Evolutionary conservation across 2,888 invertebrate genomes (phyloP).

Genomic region (Cerastis rubricosa): DNA sequence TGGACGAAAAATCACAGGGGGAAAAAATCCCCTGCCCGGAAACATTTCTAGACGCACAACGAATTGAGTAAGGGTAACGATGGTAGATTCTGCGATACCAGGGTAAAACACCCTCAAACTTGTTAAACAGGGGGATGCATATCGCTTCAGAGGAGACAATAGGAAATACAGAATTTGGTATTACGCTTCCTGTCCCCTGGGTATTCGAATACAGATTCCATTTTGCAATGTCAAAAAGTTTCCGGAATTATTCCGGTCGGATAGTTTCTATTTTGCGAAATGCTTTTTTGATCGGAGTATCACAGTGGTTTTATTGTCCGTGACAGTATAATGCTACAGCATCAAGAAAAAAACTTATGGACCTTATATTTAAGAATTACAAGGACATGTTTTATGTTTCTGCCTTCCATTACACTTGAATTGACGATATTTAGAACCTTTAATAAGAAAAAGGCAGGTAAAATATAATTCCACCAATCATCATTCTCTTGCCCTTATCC

Average conservation of each 20-base stretch:
- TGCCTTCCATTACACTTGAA: not conserved
- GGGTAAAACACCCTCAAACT: conserved; percentile 61
- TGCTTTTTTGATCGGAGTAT: conserved; percentile 20
- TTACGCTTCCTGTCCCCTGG: conserved; percentile 57
- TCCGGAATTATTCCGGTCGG: conserved; percentile 41
- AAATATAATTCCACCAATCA: too few relatives aligned
- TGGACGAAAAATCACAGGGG: conserved; percentile 73
- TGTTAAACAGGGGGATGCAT: conserved; percentile 63
- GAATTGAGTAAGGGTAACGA: conserved; percentile 74
- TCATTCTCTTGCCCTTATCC: too few relatives aligned
- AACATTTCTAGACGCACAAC: conserved; percentile 78
- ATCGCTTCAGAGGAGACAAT: conserved; percentile 63
- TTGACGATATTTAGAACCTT: not conserved
- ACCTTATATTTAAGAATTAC: not conserved
- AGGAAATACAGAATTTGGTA: conserved; percentile 65
- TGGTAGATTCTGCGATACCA: conserved; percentile 59
- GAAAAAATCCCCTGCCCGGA: conserved; percentile 63
- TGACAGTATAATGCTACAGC: not conserved
- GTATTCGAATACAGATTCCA: conserved; percentile 40
- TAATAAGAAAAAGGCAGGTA: too few relatives aligned
- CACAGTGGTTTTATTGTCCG: conserved; percentile 15
- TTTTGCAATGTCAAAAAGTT: conserved; percentile 60
- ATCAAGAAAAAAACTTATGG: not conserved
- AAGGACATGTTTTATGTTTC: too few relatives aligned
- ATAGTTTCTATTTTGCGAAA: conserved; percentile 33